These are phyloP conservation scores for Datnioides undecimradiatus DNA, from an alignment of 2,113 vertebrate genomes.

Conservation along the genomic window DNA sequence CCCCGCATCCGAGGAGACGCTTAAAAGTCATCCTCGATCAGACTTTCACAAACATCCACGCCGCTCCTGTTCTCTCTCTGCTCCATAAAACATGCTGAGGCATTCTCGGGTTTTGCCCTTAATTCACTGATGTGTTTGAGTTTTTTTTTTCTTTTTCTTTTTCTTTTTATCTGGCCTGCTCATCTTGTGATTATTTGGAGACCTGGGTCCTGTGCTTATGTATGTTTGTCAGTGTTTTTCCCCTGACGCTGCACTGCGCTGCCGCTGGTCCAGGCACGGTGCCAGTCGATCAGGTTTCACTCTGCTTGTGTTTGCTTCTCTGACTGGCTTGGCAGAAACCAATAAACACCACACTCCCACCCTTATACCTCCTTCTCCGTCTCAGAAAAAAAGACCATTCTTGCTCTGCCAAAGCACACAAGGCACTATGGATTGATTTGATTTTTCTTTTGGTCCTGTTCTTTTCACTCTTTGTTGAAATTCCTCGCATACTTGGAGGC, in stretches of 20 bases:
- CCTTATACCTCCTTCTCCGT: conserved; percentile 55
- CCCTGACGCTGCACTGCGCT: conserved; percentile 46
- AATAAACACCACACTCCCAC: conserved; percentile 80
- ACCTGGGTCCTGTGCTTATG: conserved; percentile 51
- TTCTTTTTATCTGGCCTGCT: conserved; percentile 50
- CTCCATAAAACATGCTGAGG: conserved; percentile 30
- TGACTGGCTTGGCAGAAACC: conserved; percentile 79
- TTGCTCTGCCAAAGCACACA: conserved; percentile 62
- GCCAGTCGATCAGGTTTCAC: conserved; percentile 79
- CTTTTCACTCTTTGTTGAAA: conserved; percentile 46
- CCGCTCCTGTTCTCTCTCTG: background rate
- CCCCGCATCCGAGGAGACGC: conserved; percentile 48
- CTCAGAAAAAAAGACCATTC: conserved; percentile 50
- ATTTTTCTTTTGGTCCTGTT: conserved; percentile 18
- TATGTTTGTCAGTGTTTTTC: conserved; percentile 73
- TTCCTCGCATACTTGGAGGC: conserved; percentile 71
- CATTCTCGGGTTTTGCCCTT: conserved; percentile 11
- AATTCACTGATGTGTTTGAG: conserved; percentile 7
- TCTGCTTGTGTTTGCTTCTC: conserved; percentile 78
- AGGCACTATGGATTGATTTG: conserved; percentile 37
- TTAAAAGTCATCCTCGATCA: conserved; percentile 45
- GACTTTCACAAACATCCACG: conserved; percentile 25
- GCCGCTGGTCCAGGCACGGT: conserved; percentile 59
- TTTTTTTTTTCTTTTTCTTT: background rate
- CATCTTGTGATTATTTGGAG: conserved; percentile 72